These are phyloP conservation scores for Eristalis tenax DNA, from an alignment of 2,888 invertebrate genomes.

Conservation along the genomic window DNA sequence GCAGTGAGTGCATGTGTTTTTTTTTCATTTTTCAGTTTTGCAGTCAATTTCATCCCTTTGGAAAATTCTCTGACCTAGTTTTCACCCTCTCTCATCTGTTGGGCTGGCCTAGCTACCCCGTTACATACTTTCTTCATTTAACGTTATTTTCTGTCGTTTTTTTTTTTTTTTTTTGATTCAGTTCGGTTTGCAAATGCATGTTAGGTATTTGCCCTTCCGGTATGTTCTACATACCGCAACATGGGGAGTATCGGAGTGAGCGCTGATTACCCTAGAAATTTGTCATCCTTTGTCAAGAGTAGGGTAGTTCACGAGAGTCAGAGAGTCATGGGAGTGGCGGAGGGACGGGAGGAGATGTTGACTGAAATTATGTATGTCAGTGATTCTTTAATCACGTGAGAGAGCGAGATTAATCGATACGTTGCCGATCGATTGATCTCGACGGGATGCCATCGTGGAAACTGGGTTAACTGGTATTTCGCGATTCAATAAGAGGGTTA, in stretches of 20 bases:
- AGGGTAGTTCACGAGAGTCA: conserved; percentile 5
- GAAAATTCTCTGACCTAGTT: conserved; percentile 70
- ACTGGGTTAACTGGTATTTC: conserved; percentile 43
- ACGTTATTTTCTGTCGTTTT: conserved; percentile 22
- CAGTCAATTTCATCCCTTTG: conserved; percentile 72
- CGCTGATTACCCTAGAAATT: conserved; percentile 63
- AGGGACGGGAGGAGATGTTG: conserved; percentile 28
- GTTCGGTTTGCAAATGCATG: conserved; percentile 59
- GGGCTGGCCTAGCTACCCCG: conserved; percentile 68
- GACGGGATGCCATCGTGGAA: conserved; percentile 50
- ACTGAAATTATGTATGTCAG: conserved; percentile 55
- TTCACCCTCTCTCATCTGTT: conserved; percentile 69
- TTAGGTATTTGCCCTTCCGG: conserved; percentile 71
- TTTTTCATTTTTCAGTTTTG: conserved; percentile 51
- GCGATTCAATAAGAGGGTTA: conserved; percentile 1
- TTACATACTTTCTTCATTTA: conserved; percentile 19
- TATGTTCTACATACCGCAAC: conserved; percentile 71
- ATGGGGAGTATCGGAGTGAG: conserved; percentile 54
- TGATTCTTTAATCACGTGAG: conserved; percentile 64
- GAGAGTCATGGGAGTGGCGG: conserved; percentile 3
- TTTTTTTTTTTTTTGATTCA: neutral
- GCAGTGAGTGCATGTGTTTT: conserved; percentile 57
- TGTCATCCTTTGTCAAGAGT: conserved; percentile 58
- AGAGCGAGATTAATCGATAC: conserved; percentile 42
- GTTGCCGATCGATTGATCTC: conserved; percentile 57